Percentiles rank a stretch among this genome's conserved stretches.
Conservation (phyloP, 1,140 invertebrate genomes). For the Chironomus tepperi region DNA sequence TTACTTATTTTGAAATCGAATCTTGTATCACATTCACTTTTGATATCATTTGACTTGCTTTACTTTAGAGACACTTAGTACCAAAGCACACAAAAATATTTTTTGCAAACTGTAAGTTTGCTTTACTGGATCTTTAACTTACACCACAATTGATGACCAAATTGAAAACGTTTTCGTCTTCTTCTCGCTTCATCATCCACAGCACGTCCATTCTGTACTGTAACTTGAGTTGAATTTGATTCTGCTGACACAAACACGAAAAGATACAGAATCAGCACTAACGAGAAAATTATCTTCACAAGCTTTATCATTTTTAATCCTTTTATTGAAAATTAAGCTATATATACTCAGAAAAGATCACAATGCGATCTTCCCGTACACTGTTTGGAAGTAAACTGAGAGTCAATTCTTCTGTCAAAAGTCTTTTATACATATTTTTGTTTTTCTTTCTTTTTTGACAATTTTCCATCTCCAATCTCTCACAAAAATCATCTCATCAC, state of each 20-base stretch:
- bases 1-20: conserved; percentile 19
- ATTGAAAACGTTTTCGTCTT: background rate
- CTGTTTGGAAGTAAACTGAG: background rate
- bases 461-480: conserved; percentile 15
- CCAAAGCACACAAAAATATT: background rate
- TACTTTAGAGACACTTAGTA: background rate
- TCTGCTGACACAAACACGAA: background rate
- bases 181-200: background rate
- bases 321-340: background rate
- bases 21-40: background rate
- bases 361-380: background rate
- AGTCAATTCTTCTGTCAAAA: background rate
- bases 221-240: background rate
- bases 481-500: background rate
- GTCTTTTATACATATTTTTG: conserved; percentile 16
- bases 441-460: background rate
- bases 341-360: background rate
- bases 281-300: background rate
- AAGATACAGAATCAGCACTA: background rate
- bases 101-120: too few species aligned
- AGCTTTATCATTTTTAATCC: background rate
- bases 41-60: background rate
- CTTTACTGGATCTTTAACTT: background rate
- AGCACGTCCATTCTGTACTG: background rate
- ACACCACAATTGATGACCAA: conserved; percentile 17